A percentile compares a stretch with the other conserved stretches of the same genome.
phyloP scores from a whole-genome alignment of 2,113 vertebrate genomes.

The Cavia aperea region DNA sequence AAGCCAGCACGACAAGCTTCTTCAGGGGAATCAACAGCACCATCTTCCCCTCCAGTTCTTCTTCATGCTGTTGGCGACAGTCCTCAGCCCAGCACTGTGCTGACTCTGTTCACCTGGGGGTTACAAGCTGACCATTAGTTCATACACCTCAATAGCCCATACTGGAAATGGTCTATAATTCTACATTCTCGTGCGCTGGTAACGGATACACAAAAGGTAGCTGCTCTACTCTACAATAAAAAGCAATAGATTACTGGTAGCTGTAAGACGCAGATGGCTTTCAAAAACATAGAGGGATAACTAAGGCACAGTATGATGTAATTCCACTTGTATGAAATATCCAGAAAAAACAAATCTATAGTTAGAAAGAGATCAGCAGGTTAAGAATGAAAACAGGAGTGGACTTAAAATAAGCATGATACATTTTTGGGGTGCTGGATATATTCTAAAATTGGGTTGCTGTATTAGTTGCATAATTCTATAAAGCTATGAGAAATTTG shows the following conservation, averaged over 20 bases:
- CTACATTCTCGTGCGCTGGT: background rate
- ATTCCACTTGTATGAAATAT: background rate
- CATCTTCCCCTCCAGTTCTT: background rate
- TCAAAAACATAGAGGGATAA: background rate
- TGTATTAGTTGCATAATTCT: background rate
- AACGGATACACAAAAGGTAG: background rate
- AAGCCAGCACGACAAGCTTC: background rate
- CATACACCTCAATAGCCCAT: background rate
- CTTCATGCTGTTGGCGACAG: background rate
- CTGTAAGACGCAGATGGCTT: background rate
- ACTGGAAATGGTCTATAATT: background rate
- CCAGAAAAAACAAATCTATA: background rate
- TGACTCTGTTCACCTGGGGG: background rate
- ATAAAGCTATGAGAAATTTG: background rate
- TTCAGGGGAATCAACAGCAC: background rate
- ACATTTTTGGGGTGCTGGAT: background rate
- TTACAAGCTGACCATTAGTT: background rate
- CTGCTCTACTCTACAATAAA: background rate
- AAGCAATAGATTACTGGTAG: background rate
- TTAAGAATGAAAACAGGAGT: background rate
- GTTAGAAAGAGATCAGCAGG: background rate
- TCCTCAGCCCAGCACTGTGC: background rate
- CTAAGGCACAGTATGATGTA: background rate
- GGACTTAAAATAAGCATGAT: background rate
- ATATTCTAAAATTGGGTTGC: background rate